Evolutionary conservation across 2,113 vertebrate species (phyloP), one percentile per base, ranked within the genome.

Genomic region (Daboia siamensis): DNA sequence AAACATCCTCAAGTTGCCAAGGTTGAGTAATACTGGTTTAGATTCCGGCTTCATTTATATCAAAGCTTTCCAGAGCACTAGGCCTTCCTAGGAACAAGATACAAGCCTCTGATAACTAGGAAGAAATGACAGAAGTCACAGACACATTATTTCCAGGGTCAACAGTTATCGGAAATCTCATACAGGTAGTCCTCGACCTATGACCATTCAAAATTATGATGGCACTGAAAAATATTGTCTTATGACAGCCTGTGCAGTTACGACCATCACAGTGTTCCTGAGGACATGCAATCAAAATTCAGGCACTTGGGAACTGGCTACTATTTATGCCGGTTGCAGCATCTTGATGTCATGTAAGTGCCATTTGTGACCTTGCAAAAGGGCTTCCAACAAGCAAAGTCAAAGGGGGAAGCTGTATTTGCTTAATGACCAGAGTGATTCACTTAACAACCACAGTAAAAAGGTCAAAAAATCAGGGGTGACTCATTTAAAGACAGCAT

Each of bases 51-150:
- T 93, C 74, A 87, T 59, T 91, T 93, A 26, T 80, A 7, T 87
- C 56, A 55, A 48, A 39, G 15, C 21, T 55, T 15, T 20, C 3
- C 87, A 93, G 6, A 84, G 10, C 9, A 87, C 15, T 17, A 91
- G 57, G 4, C 46, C 10, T n/a, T 44, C 29, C 26, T 74, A 51
- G 20, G 0, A 26, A 86, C 46, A 91, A 85, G 5, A 59, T 93
- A 56, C 74, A 33, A 59, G 89, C 21, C 33, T 93, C 85, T 93
- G 46, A 48, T 93, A 59, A 39, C 84, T 91, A 92, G 48, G 69
- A 90, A 46, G 26, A 7, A 7, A 48, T 91, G 0, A 26, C 51
- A 89, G 88, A 93, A 46, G 54, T 88, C 52, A 48, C 9, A 44
- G 12, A 44, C 33, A 56, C 48, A 8, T 4, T 88, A 90, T 29